Evolutionary conservation across 1,140 invertebrate species (phyloP), one percentile per base, ranked within the genome.

Genomic region (Hylaeus volcanicus): DNA sequence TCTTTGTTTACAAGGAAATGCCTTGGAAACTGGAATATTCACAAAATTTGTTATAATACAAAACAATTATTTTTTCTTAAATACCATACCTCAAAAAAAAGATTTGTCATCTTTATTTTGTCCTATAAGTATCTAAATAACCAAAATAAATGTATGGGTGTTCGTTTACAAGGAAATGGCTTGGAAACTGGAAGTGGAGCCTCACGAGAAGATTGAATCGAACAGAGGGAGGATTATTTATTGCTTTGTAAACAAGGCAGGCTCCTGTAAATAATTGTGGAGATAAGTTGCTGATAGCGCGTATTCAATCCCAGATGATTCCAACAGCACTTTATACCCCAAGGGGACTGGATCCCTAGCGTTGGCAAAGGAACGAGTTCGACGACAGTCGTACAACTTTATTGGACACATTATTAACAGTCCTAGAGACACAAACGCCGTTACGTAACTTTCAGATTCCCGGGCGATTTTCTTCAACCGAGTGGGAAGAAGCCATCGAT

Each of bases 401-500:
- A 73, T 73, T 6, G 58, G 11, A 51, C 74, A 56, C 63, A 58
- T 51, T 56, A 41, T 76, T 65, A 68, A 76, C 64, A 58, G 45
- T 68, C 64, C 55, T 39, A 37, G 26, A 76, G 41, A 48, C 53
- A 55, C 14, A 61, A 39, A 14, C 8, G 58, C 11, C 26, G 8
- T 73, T 73, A 51, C 71, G 37, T 73, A 63, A 73, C n/a, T 61
- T 63, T n/a, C n/a, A 14, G 43, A 73, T 61, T 61, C 58, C 43
- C 45, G n/a, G 51, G 71, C 58, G n/a, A 63, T 73, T 63, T 61
- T 9, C 71, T 73, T 43, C 26, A 58, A 9, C 56, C 71, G 41
- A 72, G 70, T 72, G 56, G 56, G 41, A 39, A 73, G 43, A 73
- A 73, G 43, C 51, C 37, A 48, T 73, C n/a, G 9, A 63, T 9